Conservation (phyloP, 2,113 vertebrate genomes). For the Vimba vimba region DNA sequence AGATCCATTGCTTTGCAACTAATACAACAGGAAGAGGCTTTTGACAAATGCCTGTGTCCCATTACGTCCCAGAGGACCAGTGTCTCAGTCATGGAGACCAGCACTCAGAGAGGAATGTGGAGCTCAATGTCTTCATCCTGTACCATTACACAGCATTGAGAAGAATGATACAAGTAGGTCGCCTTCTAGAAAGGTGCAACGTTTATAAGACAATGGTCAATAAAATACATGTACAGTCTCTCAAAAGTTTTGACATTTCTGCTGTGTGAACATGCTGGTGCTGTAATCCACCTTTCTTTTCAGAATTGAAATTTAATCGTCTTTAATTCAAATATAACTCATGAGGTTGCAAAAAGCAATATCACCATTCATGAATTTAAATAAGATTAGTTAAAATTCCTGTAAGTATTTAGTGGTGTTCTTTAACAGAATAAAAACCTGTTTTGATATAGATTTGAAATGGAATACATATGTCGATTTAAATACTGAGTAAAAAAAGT, state of each 20-base stretch:
- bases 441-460: background rate
- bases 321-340: background rate
- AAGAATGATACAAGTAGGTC: conserved; percentile 41
- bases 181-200: conserved; percentile 8
- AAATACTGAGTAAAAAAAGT: background rate
- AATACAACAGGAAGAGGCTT: conserved; percentile 58
- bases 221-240: background rate
- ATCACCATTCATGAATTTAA: background rate
- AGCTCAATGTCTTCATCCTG: conserved; percentile 30
- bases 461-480: background rate
- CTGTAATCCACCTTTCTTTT: background rate
- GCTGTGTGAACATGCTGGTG: background rate
- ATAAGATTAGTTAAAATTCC: background rate
- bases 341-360: background rate
- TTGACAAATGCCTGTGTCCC: conserved; percentile 54
- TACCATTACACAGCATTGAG: conserved; percentile 43
- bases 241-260: background rate
- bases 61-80: conserved; percentile 42
- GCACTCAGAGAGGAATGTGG: conserved; percentile 40
- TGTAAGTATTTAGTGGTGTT: background rate
- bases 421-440: background rate
- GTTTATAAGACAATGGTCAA: background rate
- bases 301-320: background rate
- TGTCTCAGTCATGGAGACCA: conserved; percentile 48
- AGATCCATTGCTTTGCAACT: conserved; percentile 56